Percentiles rank a stretch among this genome's conserved stretches.
These are phyloP conservation scores for Sycophila sp. DNA, from an alignment of 1,140 invertebrate genomes.

Conservation along the genomic window DNA sequence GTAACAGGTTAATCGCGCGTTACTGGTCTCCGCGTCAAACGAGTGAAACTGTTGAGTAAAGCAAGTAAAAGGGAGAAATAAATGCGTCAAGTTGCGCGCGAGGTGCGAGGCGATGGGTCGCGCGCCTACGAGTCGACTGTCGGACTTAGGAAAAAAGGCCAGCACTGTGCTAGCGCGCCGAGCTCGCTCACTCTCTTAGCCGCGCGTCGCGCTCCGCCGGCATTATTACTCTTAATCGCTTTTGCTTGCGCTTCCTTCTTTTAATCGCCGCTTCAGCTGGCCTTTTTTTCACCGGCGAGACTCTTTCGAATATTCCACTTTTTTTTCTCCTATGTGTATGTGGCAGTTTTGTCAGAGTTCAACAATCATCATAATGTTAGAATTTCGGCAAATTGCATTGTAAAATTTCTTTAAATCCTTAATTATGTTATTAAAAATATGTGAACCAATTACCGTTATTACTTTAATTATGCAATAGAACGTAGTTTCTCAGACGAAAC, in stretches of 20 bases:
- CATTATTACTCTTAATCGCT: conserved; percentile 27
- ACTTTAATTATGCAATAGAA: too few relatives aligned
- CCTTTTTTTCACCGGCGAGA: background rate
- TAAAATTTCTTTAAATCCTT: too few relatives aligned
- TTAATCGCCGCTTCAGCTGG: background rate
- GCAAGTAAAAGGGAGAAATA: background rate
- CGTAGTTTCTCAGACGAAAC: too few relatives aligned
- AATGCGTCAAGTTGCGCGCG: too few relatives aligned
- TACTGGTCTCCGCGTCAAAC: too few relatives aligned
- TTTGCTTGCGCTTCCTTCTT: conserved; percentile 28
- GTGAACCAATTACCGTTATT: too few relatives aligned
- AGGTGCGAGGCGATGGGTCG: background rate
- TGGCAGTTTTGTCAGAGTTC: background rate
- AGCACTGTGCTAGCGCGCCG: background rate
- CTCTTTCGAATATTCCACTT: background rate
- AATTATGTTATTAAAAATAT: too few relatives aligned
- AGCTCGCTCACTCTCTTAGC: background rate
- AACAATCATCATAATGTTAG: too few relatives aligned
- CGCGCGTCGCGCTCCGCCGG: background rate
- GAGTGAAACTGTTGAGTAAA: background rate
- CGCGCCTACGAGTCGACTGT: background rate
- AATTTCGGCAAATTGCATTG: too few relatives aligned
- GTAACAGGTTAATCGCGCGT: too few relatives aligned
- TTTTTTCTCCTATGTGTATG: background rate
- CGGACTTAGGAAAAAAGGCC: background rate